phyloP scores from a whole-genome alignment of 1,140 invertebrate species.

The Drosophila biarmipes region DNA sequence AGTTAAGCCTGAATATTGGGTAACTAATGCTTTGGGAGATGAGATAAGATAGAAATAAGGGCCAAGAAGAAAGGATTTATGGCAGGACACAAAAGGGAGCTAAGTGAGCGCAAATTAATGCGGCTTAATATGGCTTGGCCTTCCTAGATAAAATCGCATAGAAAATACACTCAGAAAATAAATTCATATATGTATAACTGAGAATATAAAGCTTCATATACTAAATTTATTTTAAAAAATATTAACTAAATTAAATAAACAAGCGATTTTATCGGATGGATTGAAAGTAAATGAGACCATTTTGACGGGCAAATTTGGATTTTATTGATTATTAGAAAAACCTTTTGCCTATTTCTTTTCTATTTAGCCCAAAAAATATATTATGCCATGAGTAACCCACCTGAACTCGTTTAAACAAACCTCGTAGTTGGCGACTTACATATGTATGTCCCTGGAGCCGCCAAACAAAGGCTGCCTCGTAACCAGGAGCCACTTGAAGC shows the following conservation, averaged over 20 bases:
- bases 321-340: too few relatives aligned
- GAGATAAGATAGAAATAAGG: conserved; percentile 2
- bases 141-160: too few relatives aligned
- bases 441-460: conserved; percentile 36
- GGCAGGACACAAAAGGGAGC: background rate
- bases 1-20: background rate
- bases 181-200: too few relatives aligned
- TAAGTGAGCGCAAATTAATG: background rate
- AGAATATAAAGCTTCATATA: too few relatives aligned
- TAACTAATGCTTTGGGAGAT: conserved; percentile 5
- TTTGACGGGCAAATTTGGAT: too few relatives aligned
- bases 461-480: conserved; percentile 48
- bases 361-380: too few relatives aligned
- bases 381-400: background rate
- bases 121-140: background rate
- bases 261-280: too few relatives aligned
- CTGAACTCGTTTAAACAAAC: background rate
- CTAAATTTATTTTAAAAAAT: too few relatives aligned
- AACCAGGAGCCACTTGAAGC: conserved; percentile 41
- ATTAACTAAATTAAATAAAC: too few relatives aligned
- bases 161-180: too few relatives aligned
- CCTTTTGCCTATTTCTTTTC: too few relatives aligned
- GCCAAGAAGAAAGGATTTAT: background rate
- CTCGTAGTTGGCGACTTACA: conserved; percentile 13
- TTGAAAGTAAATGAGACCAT: too few relatives aligned